Evolutionary conservation across 2,113 vertebrate species (phyloP).

Genomic region (Fukomys damarensis): DNA sequence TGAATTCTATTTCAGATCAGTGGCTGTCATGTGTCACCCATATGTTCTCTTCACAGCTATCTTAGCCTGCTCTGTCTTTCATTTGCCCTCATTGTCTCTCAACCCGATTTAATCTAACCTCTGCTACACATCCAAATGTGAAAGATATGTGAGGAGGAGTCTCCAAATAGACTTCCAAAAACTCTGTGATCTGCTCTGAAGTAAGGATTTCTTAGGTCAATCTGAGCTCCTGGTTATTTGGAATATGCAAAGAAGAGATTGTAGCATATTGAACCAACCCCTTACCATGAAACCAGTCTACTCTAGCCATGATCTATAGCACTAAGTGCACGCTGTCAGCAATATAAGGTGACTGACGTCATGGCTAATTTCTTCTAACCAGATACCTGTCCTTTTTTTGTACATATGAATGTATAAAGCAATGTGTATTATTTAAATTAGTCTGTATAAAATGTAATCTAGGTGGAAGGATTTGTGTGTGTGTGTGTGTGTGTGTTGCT

Average conservation of each 20-base stretch:
- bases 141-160: background rate
- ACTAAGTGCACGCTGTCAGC: background rate
- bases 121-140: background rate
- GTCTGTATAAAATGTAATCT: background rate
- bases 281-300: background rate
- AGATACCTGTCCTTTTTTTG: background rate
- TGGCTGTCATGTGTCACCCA: background rate
- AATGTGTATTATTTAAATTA: background rate
- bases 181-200: background rate
- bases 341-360: background rate
- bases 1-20: constrained; percentile 5
- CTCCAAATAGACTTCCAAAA: background rate
- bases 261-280: background rate
- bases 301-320: background rate
- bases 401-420: background rate
- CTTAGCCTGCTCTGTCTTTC: background rate
- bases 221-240: background rate
- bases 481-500: background rate
- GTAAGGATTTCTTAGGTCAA: background rate
- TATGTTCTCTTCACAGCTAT: background rate
- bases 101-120: background rate
- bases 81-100: background rate
- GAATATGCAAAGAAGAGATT: background rate
- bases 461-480: background rate
- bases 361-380: background rate